Percentiles rank a stretch among this genome's conserved stretches.
Evolutionary conservation across 2,888 invertebrate species (phyloP).

Genomic region (Polymixis lichenea): DNA sequence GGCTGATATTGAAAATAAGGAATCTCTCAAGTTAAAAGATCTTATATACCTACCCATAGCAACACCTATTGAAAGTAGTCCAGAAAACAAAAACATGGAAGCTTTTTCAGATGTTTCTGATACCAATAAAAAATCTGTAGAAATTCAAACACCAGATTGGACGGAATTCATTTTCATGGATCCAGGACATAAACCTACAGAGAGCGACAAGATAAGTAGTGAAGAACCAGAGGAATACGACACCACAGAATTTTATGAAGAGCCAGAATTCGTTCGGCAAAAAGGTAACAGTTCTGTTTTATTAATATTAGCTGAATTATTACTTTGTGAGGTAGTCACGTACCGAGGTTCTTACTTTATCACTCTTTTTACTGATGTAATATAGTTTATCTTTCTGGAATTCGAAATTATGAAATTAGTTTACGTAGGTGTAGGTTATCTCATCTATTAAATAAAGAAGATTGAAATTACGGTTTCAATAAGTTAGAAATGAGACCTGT

Average conservation of each 20-base stretch:
- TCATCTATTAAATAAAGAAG: background rate
- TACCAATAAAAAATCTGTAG: background rate
- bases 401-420: background rate
- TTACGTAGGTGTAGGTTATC: background rate
- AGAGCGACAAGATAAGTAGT: constrained; percentile 5
- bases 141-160: constrained; percentile 43
- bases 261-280: constrained; percentile 24
- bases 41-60: background rate
- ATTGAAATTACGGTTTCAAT: background rate
- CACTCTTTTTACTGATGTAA: background rate
- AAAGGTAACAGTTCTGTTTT: constrained; percentile 61
- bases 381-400: background rate
- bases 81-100: constrained; percentile 7
- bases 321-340: background rate
- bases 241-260: constrained; percentile 43
- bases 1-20: background rate
- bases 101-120: background rate
- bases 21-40: background rate
- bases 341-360: background rate
- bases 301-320: background rate
- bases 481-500: background rate
- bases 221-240: constrained; percentile 30
- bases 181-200: constrained; percentile 11
- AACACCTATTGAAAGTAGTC: background rate
- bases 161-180: constrained; percentile 70